phyloP scores from a whole-genome alignment of 2,113 vertebrate species.

The Osmerus eperlanus region DNA sequence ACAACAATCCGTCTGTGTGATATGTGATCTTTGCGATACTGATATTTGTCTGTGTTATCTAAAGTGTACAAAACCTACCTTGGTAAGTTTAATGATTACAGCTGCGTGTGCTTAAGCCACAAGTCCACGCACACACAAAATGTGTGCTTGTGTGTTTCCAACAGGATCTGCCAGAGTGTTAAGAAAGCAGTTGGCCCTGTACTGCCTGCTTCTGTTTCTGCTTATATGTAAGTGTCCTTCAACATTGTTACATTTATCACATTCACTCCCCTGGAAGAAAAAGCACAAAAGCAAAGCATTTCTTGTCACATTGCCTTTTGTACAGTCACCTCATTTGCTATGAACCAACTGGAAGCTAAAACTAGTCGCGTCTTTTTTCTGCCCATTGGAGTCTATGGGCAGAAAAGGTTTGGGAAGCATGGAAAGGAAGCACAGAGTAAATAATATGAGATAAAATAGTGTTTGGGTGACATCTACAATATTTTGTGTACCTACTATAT shows the following conservation, averaged over 20 bases:
- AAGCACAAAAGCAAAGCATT: neutral
- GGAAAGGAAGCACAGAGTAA: no score
- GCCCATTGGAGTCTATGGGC: no score
- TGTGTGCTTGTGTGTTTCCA: slow-evolving; percentile 40
- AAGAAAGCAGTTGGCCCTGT: slow-evolving; percentile 55
- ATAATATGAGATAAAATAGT: no score
- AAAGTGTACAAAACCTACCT: no score
- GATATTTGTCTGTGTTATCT: no score
- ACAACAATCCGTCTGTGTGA: no score
- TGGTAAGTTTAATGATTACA: no score
- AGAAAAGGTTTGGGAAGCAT: no score
- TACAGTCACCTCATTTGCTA: neutral
- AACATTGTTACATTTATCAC: slow-evolving; percentile 18
- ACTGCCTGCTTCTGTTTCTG: slow-evolving; percentile 57
- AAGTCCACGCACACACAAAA: neutral
- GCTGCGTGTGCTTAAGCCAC: no score
- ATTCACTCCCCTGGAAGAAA: slow-evolving; percentile 3
- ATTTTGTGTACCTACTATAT: no score
- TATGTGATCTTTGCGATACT: no score
- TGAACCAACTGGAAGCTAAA: neutral
- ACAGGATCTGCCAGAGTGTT: slow-evolving; percentile 57
- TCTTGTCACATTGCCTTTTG: neutral
- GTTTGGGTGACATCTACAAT: no score
- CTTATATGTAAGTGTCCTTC: slow-evolving; percentile 67
- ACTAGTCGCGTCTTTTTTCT: neutral